Evolutionary conservation across 2,797 vertebrate genomes (phyloP).

Genomic region (Podarcis lilfordi): DNA sequence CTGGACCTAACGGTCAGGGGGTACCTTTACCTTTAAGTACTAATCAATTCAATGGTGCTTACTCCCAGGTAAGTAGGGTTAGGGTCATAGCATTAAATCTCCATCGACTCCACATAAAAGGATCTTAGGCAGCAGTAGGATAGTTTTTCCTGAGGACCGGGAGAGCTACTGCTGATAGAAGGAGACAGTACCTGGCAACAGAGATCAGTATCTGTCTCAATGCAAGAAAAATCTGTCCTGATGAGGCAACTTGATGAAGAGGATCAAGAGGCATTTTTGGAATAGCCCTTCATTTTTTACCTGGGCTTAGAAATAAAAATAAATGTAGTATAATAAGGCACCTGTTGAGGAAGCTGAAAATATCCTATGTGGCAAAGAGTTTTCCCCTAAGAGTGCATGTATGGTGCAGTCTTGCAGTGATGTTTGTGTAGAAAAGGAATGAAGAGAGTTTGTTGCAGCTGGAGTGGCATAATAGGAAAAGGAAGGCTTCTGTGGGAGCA

Average conservation of each 20-base stretch:
- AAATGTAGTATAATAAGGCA: neutral
- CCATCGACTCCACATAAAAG: neutral
- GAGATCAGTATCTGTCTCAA: neutral
- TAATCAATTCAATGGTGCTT: neutral
- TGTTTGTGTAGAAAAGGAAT: neutral
- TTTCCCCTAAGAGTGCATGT: neutral
- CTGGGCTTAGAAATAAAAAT: neutral
- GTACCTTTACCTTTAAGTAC: neutral
- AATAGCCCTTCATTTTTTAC: neutral
- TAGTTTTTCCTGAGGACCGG: neutral
- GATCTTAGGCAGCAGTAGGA: neutral
- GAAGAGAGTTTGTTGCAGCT: neutral
- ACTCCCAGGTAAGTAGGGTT: neutral
- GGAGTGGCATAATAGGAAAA: no score
- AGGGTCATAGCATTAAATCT: neutral
- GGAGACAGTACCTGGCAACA: neutral
- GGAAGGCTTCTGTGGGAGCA: neutral
- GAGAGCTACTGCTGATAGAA: neutral
- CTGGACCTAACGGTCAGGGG: no score
- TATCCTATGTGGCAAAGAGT: neutral
- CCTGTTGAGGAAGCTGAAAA: neutral
- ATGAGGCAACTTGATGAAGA: neutral
- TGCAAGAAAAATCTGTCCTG: neutral
- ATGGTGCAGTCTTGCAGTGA: neutral
- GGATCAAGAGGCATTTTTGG: neutral